A percentile compares a stretch with the other conserved stretches of the same genome.
phyloP scores from a whole-genome alignment of 2,113 vertebrate genomes.

The Ellobius talpinus region DNA sequence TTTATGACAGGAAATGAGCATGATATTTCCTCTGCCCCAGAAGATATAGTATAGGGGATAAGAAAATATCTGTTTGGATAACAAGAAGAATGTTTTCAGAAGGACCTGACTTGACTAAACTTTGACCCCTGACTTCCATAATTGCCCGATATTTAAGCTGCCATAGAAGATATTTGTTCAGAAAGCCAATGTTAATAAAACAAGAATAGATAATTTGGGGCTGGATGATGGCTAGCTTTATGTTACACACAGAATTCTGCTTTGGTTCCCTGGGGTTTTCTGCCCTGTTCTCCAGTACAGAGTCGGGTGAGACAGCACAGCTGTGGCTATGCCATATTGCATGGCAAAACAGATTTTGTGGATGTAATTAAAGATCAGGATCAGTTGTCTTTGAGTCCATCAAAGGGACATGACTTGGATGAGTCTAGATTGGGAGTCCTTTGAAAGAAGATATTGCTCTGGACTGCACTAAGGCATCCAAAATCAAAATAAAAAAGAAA shows the following conservation, averaged over 20 bases:
- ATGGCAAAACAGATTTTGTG: background rate
- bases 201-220: background rate
- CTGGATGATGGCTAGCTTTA: background rate
- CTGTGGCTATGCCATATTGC: too few species aligned
- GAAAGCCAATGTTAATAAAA: background rate
- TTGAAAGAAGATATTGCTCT: background rate
- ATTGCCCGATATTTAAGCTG: too few species aligned
- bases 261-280: background rate
- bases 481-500: too few species aligned
- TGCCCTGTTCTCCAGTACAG: too few species aligned
- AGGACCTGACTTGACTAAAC: background rate
- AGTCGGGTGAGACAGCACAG: background rate
- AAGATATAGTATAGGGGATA: background rate
- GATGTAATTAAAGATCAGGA: background rate
- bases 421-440: background rate
- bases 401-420: background rate
- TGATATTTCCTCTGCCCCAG: fast-evolving
- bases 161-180: background rate
- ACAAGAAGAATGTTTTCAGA: background rate
- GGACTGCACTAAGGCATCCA: too few species aligned
- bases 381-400: background rate
- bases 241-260: background rate
- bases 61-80: background rate
- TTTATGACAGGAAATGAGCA: too few species aligned
- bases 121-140: background rate